Conservation (phyloP, 2,888 invertebrate species). For the Himalopsyche anomala region DNA sequence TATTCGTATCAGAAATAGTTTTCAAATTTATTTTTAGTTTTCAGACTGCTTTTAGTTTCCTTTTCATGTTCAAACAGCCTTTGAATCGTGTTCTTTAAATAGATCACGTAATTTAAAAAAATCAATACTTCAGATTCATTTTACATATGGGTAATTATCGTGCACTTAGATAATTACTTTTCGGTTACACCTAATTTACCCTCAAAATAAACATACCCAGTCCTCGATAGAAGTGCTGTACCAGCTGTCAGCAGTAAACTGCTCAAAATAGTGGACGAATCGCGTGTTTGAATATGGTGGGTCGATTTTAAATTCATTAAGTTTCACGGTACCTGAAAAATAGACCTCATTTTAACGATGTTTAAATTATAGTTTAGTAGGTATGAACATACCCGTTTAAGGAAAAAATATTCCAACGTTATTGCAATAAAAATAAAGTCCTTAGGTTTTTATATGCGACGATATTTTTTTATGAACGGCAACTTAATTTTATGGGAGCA, state of each 20-base stretch:
- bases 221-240: neutral
- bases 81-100: too few relatives aligned
- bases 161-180: constrained; percentile 21
- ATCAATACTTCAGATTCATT: neutral
- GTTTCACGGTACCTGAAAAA: constrained; percentile 31
- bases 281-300: neutral
- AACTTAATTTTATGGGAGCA: neutral
- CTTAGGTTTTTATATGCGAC: neutral
- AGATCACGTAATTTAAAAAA: too few relatives aligned
- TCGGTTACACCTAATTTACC: constrained; percentile 29
- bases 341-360: constrained; percentile 37
- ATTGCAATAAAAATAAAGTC: neutral
- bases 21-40: too few relatives aligned
- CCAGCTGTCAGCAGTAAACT: constrained; percentile 10
- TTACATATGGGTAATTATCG: neutral
- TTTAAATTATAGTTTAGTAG: constrained; percentile 37
- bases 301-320: constrained; percentile 43
- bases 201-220: neutral
- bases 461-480: constrained; percentile 11
- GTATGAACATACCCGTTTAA: constrained; percentile 32
- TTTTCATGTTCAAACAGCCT: too few relatives aligned
- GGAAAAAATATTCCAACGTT: constrained; percentile 4
- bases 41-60: too few relatives aligned
- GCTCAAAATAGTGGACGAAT: constrained; percentile 27
- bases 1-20: too few relatives aligned